phyloP scores from a whole-genome alignment of 2,113 vertebrate species.

The Plotosus lineatus region DNA sequence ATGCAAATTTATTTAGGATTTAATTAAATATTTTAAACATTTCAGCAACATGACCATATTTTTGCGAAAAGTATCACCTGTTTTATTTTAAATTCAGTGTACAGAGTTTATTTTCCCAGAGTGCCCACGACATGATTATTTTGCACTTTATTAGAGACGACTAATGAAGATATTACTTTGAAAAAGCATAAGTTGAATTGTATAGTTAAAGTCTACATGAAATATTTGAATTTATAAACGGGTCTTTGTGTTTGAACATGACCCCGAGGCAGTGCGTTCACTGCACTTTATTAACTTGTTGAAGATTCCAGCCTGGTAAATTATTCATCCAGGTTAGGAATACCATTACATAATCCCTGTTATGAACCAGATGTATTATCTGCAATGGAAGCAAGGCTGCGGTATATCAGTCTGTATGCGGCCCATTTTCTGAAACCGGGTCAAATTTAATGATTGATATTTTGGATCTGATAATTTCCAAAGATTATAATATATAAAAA shows the following conservation, averaged over 20 bases:
- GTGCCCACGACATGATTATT: neutral
- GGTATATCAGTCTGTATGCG: neutral
- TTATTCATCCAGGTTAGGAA: constrained; percentile 25
- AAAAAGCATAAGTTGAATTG: neutral
- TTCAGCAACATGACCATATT: neutral
- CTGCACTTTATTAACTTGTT: constrained; percentile 3
- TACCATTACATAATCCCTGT: constrained; percentile 31
- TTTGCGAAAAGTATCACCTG: neutral
- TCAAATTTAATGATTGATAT: too few species aligned
- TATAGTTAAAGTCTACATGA: neutral
- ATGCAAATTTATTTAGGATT: constrained; percentile 5
- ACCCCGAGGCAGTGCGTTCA: neutral
- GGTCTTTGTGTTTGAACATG: neutral
- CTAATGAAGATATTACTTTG: neutral
- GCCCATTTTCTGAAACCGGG: too few species aligned
- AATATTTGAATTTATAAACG: neutral
- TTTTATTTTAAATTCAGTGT: neutral
- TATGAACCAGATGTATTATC: constrained; percentile 11
- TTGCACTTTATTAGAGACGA: neutral
- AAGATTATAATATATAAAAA: too few species aligned
- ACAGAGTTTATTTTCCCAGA: neutral
- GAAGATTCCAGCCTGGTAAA: constrained; percentile 10
- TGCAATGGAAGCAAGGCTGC: neutral
- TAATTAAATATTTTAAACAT: neutral
- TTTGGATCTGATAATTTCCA: too few species aligned